Evolutionary conservation across 2,888 invertebrate species (phyloP).

Genomic region (Daptonema setosum): DNA sequence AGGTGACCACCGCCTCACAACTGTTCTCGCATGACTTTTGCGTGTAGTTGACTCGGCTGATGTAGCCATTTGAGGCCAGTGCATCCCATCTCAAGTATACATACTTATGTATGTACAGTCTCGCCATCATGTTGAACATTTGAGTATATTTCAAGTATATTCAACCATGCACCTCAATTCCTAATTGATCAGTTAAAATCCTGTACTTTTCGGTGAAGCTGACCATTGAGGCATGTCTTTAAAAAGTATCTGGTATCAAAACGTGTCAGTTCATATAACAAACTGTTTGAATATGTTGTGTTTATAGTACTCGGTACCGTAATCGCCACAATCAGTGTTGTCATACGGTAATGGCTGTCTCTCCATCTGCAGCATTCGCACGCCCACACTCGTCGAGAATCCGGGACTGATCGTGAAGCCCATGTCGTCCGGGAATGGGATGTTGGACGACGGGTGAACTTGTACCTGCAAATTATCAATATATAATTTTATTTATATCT

Average conservation of each 20-base stretch:
- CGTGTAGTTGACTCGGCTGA: neutral
- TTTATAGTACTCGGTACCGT: neutral
- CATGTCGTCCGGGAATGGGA: conserved; percentile 6
- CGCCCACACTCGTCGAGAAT: conserved; percentile 1
- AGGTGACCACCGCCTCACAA: neutral
- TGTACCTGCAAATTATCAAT: conserved; percentile 1
- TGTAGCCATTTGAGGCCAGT: neutral
- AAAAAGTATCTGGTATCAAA: too few relatives aligned
- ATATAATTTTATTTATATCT: neutral
- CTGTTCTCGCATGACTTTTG: neutral
- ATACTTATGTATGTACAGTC: neutral
- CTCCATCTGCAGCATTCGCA: neutral
- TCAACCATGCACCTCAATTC: too few relatives aligned
- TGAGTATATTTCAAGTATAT: too few relatives aligned
- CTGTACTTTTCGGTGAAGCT: too few relatives aligned
- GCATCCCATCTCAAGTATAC: neutral
- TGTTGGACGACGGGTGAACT: conserved; percentile 4
- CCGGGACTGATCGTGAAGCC: conserved; percentile 7
- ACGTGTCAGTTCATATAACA: too few relatives aligned
- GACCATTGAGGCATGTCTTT: too few relatives aligned
- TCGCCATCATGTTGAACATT: too few relatives aligned
- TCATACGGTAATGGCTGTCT: conserved; percentile 7
- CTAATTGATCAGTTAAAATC: too few relatives aligned
- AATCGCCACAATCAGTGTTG: conserved; percentile 1
- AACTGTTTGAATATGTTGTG: neutral